Evolutionary conservation across 2,797 vertebrate genomes (phyloP).

Genomic region (Poeciliopsis infans): DNA sequence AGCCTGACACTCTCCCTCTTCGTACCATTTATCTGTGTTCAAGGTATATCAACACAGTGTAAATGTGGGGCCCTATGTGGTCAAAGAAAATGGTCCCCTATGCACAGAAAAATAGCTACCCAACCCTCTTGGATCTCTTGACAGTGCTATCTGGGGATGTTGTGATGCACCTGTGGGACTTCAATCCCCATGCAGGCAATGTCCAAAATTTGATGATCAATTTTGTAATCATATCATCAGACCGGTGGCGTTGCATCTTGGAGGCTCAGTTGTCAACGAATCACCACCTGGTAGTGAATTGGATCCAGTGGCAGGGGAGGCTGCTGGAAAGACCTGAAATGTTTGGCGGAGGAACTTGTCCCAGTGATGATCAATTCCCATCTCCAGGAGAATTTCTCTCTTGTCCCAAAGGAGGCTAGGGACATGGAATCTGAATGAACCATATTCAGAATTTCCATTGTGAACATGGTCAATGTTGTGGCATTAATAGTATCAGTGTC

Average conservation of each 20-base stretch:
- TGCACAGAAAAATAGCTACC: neutral
- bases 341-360: too few species aligned
- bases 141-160: neutral
- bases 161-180: neutral
- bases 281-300: too few species aligned
- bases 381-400: too few species aligned
- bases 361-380: too few species aligned
- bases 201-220: neutral
- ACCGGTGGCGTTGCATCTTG: neutral
- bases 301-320: too few species aligned
- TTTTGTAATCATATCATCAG: neutral
- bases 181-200: neutral
- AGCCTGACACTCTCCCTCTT: constrained; percentile 14
- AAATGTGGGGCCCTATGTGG: constrained; percentile 34
- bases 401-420: too few species aligned
- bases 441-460: too few species aligned
- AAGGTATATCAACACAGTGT: constrained; percentile 27
- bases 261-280: neutral
- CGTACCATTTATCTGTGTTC: neutral
- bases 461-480: neutral
- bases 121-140: neutral
- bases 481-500: neutral
- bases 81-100: neutral
- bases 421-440: too few species aligned
- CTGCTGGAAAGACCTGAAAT: too few species aligned